phyloP scores from a whole-genome alignment of 1,140 invertebrate genomes.

The Formica exsecta region DNA sequence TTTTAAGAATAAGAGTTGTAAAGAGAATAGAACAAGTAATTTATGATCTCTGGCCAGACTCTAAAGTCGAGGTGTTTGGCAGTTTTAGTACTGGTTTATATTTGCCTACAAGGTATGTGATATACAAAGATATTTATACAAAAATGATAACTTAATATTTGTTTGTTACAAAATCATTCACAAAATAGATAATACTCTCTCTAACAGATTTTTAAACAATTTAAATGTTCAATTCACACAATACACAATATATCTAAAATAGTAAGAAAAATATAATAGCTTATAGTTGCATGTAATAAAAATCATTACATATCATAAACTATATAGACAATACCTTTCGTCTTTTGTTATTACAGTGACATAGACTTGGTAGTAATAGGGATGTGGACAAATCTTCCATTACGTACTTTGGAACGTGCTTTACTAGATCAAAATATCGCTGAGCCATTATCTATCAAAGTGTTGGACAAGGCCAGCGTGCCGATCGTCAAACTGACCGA shows the following conservation, averaged over 20 bases:
- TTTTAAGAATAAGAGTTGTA: constrained; percentile 94
- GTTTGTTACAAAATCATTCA: not conserved
- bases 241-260: not conserved
- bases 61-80: constrained; percentile 97
- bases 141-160: not conserved
- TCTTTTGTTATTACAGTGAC: constrained; percentile 90
- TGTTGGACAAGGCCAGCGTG: constrained; percentile 98
- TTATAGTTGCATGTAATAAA: not conserved
- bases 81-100: constrained; percentile 98
- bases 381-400: constrained; percentile 96
- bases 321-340: not conserved
- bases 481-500: constrained; percentile 99
- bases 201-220: too few relatives aligned
- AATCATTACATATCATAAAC: not conserved
- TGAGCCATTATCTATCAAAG: constrained; percentile 95
- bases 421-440: constrained; percentile 95
- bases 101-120: constrained; percentile 93
- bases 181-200: too few relatives aligned
- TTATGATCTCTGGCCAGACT: constrained; percentile 95
- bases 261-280: not conserved
- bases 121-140: not conserved
- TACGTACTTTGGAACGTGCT: constrained; percentile 96
- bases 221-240: constrained; percentile 10
- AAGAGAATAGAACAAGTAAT: constrained; percentile 95
- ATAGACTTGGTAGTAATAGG: constrained; percentile 99